A percentile compares a stretch with the other conserved stretches of the same genome.
These are phyloP conservation scores for Thunnus albacares DNA, from an alignment of 2,797 vertebrate genomes.

Conservation along the genomic window DNA sequence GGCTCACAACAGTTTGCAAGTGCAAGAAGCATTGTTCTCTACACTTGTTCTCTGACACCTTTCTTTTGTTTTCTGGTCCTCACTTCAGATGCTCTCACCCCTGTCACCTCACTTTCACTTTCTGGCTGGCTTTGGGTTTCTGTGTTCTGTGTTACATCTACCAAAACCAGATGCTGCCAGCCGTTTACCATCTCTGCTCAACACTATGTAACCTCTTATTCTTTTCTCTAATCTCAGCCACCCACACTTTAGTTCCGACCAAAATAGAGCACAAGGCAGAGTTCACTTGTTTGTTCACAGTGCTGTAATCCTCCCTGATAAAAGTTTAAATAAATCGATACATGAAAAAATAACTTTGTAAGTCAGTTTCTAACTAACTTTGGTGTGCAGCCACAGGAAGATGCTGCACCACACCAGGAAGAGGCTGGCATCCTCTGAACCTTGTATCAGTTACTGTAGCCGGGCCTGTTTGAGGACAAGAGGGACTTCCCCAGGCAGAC, in stretches of 20 bases:
- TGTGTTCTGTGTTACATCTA: slow-evolving; percentile 35
- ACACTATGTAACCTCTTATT: slow-evolving; percentile 46
- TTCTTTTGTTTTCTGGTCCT: slow-evolving; percentile 65
- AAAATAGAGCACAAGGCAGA: slow-evolving; percentile 37
- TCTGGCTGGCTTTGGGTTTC: slow-evolving; percentile 50
- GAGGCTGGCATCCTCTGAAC: slow-evolving; percentile 76
- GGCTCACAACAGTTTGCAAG: slow-evolving; percentile 74
- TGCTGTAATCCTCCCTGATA: slow-evolving; percentile 26
- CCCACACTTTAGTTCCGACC: slow-evolving; percentile 47
- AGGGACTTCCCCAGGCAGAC: slow-evolving; percentile 80
- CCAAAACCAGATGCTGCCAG: slow-evolving; percentile 50
- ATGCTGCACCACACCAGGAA: slow-evolving; percentile 72
- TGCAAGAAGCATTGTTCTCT: slow-evolving; percentile 69
- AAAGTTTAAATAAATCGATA: slow-evolving; percentile 31
- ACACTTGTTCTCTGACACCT: slow-evolving; percentile 75
- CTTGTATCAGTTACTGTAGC: slow-evolving; percentile 70
- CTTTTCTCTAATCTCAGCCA: slow-evolving; percentile 29
- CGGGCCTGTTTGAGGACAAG: slow-evolving; percentile 59
- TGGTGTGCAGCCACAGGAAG: slow-evolving; percentile 70
- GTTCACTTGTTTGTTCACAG: slow-evolving; percentile 26
- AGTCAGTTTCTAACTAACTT: slow-evolving; percentile 46
- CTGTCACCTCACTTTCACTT: slow-evolving; percentile 61
- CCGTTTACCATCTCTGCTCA: slow-evolving; percentile 42
- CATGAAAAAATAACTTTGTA: slow-evolving; percentile 10
- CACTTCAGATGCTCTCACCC: slow-evolving; percentile 50